Percentiles rank a stretch among this genome's conserved stretches.
These are phyloP conservation scores for Alligator sinensis DNA, from an alignment of 2,113 vertebrate species.

Conservation along the genomic window DNA sequence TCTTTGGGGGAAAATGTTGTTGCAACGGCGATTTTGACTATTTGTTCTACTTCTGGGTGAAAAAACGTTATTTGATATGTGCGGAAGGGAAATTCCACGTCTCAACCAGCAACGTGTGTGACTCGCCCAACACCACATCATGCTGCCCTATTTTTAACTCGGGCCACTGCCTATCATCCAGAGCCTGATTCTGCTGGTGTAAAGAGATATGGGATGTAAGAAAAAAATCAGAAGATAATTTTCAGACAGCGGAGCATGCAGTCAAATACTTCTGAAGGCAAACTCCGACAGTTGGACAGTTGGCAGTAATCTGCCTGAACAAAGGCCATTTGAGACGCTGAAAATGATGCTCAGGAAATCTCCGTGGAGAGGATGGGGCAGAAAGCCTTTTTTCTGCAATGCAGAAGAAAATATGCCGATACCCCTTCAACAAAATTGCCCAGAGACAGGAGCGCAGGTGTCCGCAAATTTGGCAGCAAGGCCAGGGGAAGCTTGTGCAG, in stretches of 20 bases:
- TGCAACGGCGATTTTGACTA: no score
- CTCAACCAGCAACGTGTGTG: neutral
- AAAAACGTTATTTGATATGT: neutral
- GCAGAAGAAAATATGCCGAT: slow-evolving; percentile 17
- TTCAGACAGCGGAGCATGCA: neutral
- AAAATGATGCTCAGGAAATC: neutral
- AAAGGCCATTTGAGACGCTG: neutral
- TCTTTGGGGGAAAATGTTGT: no score
- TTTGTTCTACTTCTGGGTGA: neutral
- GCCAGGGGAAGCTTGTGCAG: neutral
- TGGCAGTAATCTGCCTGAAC: neutral
- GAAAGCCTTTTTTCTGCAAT: neutral
- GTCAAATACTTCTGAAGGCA: neutral
- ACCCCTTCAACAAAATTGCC: neutral
- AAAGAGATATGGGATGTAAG: neutral
- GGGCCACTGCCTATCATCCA: neutral
- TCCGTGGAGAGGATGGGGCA: neutral
- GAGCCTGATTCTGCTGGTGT: neutral
- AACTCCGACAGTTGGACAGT: neutral
- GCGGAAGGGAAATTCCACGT: neutral
- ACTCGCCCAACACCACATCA: neutral
- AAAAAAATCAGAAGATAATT: neutral
- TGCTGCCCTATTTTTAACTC: neutral
- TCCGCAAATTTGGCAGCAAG: neutral
- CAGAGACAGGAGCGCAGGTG: neutral